Base-by-base conservation (phyloP, 2,113 vertebrate genomes). In the Ictalurus punctatus region DNA sequence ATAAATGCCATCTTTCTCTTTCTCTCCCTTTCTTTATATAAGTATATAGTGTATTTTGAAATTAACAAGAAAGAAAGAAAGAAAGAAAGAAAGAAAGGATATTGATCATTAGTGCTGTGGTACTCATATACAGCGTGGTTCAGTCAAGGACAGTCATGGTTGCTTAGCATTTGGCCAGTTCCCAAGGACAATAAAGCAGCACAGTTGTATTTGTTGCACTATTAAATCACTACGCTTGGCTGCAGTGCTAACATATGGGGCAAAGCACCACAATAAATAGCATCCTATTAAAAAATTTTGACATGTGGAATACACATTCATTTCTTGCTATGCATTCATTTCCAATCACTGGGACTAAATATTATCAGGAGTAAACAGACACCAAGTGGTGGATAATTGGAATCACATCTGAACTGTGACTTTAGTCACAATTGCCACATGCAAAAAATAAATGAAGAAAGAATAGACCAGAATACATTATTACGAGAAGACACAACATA, bases 111-210 rank as follows among this genome's bases (percentile, higher is more conserved):
- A 34, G 34, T 54, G 67, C 30, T 52, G 58, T 83, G 63, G 63
- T 59, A 56, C 65, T 71, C 44, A 48, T 48, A 89, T 84, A 79
- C 27, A 56, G 61, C 30, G 74, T 83, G 74, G 84, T 90, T 91
- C 91, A 87, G 85, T 88, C 90, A 86, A 90, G 91, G 90, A 89
- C 89, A 91, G 87, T 76, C 27, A 48, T 83, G 83, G 87, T 85
- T 86, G 69, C 88, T 89, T 87, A n/a, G 67, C 44, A 78, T 82
- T 78, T 91, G 91, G 90, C 88, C 2, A 40, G 25, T 34, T 48
- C 58, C 90, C 92, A 92, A 89, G 59, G 37, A 85, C 81, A 88
- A 87, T 87, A 90, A 91, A 91, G n/a, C 78, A 89, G 79, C 69
- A 52, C 25, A 48, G 83, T 80, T 89, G 58, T 52, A 86, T 90